Evolutionary conservation across 1,140 invertebrate genomes (phyloP).

Genomic region (Tetranychus urticae): DNA sequence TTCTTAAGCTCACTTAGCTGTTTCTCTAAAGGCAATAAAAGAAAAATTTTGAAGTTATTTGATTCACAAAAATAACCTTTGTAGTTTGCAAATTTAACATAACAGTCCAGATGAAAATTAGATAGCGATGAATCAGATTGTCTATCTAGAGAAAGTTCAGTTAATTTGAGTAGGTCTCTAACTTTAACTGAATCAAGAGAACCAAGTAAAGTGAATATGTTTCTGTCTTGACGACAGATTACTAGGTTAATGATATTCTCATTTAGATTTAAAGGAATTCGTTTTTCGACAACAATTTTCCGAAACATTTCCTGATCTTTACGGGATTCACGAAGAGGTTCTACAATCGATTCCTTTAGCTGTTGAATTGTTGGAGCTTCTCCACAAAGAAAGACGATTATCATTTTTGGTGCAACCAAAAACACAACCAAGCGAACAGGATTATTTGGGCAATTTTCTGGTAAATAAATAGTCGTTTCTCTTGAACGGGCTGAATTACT

Average conservation of each 20-base stretch:
- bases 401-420: background rate
- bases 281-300: background rate
- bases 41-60: background rate
- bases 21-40: background rate
- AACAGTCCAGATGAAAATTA: background rate
- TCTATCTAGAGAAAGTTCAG: background rate
- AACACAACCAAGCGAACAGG: background rate
- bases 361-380: background rate
- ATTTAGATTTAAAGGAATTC: background rate
- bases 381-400: constrained; percentile 3
- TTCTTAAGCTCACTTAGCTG: background rate
- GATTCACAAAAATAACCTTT: background rate
- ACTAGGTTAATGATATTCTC: background rate
- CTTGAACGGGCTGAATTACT: background rate
- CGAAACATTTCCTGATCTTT: constrained; percentile 2
- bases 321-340: background rate
- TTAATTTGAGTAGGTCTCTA: background rate
- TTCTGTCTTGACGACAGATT: background rate
- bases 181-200: background rate
- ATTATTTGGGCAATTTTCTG: constrained; percentile 3
- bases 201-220: background rate
- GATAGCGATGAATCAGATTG: too few relatives aligned
- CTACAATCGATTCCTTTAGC: background rate
- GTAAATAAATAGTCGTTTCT: constrained; percentile 6
- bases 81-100: background rate